These are phyloP conservation scores for Lagopus leucura DNA, from an alignment of 2,113 vertebrate species.

Conservation along the genomic window DNA sequence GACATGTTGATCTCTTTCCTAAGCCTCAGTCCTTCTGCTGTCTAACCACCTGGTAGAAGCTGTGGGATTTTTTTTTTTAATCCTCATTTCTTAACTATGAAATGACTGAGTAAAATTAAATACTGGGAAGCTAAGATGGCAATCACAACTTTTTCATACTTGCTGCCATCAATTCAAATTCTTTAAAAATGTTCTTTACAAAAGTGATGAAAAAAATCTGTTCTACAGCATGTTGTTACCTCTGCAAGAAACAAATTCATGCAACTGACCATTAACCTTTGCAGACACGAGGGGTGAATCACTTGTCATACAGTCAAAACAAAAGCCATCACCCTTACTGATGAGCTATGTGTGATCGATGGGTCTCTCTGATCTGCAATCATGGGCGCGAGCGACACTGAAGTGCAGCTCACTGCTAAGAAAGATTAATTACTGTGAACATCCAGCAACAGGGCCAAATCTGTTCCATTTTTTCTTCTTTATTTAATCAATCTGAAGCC, in stretches of 20 bases:
- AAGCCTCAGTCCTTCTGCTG: not conserved
- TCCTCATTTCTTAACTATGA: not conserved
- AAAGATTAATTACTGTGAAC: not conserved
- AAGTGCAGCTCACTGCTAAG: not conserved
- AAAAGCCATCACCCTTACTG: not conserved
- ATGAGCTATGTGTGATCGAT: not conserved
- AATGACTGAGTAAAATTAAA: not conserved
- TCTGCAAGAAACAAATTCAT: not conserved
- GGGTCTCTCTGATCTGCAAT: not conserved
- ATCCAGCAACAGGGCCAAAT: not conserved
- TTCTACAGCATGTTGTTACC: not conserved
- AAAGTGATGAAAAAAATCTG: rapidly evolving
- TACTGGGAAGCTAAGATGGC: not conserved
- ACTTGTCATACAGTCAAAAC: not conserved
- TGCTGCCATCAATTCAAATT: not conserved
- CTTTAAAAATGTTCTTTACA: not conserved
- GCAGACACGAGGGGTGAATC: not conserved
- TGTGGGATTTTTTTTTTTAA: not conserved
- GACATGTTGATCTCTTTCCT: constrained; percentile 6
- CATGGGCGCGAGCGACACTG: not conserved
- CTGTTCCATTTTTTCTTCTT: not conserved
- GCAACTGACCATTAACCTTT: not conserved
- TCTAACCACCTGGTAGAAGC: not conserved
- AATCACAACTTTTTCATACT: not conserved
- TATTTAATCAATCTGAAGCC: not conserved